Conservation (phyloP, 2,888 invertebrate genomes). For the Cynaeus angustus region DNA sequence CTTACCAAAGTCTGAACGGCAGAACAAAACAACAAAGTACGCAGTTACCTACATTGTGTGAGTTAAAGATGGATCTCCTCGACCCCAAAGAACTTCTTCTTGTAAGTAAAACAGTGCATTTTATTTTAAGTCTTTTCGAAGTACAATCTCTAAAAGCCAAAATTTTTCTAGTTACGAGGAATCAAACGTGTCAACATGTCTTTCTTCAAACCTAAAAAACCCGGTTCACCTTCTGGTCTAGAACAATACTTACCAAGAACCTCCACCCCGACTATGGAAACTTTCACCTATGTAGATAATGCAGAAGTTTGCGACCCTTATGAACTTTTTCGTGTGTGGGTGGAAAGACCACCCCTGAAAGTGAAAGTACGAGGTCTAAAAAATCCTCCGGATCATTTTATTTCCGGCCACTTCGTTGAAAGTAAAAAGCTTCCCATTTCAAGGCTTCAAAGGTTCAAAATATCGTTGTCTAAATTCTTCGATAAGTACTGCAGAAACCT, state of each 20-base stretch:
- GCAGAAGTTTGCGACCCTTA: conserved; percentile 14
- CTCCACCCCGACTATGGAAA: conserved; percentile 24
- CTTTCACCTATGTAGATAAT: conserved; percentile 8
- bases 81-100: conserved; percentile 19
- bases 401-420: conserved; percentile 26
- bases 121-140: too few relatives aligned
- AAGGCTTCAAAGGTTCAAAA: background rate
- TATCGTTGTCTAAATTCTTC: conserved; percentile 14
- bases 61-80: background rate
- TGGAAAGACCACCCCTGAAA: conserved; percentile 20
- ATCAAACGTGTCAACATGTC: background rate
- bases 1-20: too few relatives aligned
- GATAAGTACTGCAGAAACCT: conserved; percentile 17
- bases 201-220: background rate
- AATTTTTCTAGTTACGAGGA: background rate
- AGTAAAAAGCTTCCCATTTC: background rate
- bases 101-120: conserved; percentile 6
- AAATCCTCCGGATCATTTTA: conserved; percentile 21
- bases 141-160: too few relatives aligned
- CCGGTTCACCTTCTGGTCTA: conserved; percentile 19
- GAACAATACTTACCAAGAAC: conserved; percentile 20
- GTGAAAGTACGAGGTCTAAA: conserved; percentile 24
- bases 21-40: too few relatives aligned
- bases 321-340: conserved; percentile 15
- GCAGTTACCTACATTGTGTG: too few relatives aligned